Conservation (phyloP, 1,140 invertebrate species). For the Aphelinus certus region DNA sequence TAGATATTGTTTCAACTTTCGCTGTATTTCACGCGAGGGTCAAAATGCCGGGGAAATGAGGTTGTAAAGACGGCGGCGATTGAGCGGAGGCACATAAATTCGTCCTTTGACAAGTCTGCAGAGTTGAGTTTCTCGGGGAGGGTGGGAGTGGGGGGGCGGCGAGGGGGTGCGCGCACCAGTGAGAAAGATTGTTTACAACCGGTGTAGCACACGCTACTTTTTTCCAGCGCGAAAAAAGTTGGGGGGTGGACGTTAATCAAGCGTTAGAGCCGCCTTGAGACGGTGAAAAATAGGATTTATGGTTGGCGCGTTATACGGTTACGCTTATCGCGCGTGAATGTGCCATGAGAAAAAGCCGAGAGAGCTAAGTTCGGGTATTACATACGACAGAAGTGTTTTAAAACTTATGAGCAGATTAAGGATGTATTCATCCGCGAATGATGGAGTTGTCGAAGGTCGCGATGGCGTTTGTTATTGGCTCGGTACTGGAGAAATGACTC, state of each 20-base stretch:
- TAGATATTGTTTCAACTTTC: constrained; percentile 53
- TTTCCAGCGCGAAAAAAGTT: constrained; percentile 21
- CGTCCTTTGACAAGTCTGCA: background rate
- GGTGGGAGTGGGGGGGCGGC: too few relatives aligned
- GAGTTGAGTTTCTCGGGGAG: constrained; percentile 1
- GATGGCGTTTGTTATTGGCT: too few relatives aligned
- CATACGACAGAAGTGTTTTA: too few relatives aligned
- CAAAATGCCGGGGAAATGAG: constrained; percentile 38
- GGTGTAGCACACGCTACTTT: constrained; percentile 9
- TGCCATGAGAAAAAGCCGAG: too few relatives aligned
- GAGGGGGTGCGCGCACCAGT: background rate
- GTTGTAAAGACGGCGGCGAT: constrained; percentile 35
- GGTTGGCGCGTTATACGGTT: background rate
- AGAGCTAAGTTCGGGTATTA: too few relatives aligned
- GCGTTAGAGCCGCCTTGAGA: background rate
- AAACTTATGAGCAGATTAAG: too few relatives aligned
- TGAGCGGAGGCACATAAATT: constrained; percentile 24
- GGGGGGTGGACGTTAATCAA: constrained; percentile 5
- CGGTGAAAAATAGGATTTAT: background rate
- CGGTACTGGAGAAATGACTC: too few relatives aligned
- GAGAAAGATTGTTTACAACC: constrained; percentile 28
- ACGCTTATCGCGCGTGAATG: background rate
- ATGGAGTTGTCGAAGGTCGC: too few relatives aligned
- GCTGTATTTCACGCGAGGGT: constrained; percentile 39
- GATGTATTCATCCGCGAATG: too few relatives aligned